Evolutionary conservation across 1,140 invertebrate species (phyloP).

Genomic region (Drosophila rhopaloa): DNA sequence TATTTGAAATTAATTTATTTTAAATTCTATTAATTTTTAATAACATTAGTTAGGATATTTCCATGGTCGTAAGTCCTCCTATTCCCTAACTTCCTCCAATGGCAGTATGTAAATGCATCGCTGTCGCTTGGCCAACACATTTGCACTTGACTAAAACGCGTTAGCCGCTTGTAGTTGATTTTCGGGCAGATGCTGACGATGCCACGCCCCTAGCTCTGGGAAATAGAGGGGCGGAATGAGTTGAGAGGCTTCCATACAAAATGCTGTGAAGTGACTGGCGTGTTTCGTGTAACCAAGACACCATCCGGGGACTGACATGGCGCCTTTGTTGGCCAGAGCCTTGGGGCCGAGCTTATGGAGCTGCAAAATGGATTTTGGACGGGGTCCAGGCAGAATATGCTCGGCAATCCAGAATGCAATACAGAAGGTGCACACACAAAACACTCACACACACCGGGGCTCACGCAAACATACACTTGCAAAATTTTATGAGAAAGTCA

Average conservation of each 20-base stretch:
- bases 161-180: slow-evolving; percentile 51
- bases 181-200: slow-evolving; percentile 1
- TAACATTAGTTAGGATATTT: background rate
- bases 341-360: slow-evolving; percentile 52
- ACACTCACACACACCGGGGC: background rate
- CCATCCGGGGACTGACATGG: slow-evolving; percentile 9
- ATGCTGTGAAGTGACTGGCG: slow-evolving; percentile 55
- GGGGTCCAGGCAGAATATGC: slow-evolving; percentile 23
- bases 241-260: slow-evolving; percentile 15
- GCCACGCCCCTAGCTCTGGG: slow-evolving; percentile 12
- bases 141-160: slow-evolving; percentile 47
- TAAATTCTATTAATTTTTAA: no score
- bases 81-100: background rate
- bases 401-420: slow-evolving; percentile 35
- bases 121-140: slow-evolving; percentile 49
- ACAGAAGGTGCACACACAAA: slow-evolving; percentile 11
- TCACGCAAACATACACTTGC: slow-evolving; percentile 9
- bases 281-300: slow-evolving; percentile 43
- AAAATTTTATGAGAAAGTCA: background rate
- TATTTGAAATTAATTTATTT: no score
- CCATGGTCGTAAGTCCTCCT: background rate
- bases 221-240: background rate
- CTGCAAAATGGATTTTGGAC: slow-evolving; percentile 63
- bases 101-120: slow-evolving; percentile 56
- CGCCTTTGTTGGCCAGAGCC: slow-evolving; percentile 56